Percentiles rank a stretch among this genome's conserved stretches.
phyloP scores from a whole-genome alignment of 2,888 invertebrate species.

The Mycogona germanica region DNA sequence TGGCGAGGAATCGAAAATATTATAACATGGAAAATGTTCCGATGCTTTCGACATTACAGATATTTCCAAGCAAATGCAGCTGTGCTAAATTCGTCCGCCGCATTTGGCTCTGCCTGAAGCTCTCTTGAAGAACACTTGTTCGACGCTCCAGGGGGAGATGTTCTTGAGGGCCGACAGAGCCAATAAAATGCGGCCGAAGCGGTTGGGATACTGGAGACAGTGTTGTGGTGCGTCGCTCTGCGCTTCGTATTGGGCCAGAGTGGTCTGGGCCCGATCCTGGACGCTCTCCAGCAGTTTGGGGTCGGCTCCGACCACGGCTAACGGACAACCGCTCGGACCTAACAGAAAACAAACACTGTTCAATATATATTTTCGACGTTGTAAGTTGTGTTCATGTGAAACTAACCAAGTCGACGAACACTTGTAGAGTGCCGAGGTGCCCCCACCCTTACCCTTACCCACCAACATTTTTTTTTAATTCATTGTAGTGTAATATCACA shows the following conservation, averaged over 20 bases:
- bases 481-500: too few relatives aligned
- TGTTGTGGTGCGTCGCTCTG: constrained; percentile 10
- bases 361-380: too few relatives aligned
- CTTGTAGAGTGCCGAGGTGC: too few relatives aligned
- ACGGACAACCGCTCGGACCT: too few relatives aligned
- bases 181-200: constrained; percentile 15
- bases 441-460: too few relatives aligned
- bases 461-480: too few relatives aligned
- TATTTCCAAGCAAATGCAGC: neutral
- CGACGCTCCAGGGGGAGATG: constrained; percentile 13
- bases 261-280: constrained; percentile 15
- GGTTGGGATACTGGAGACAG: constrained; percentile 17
- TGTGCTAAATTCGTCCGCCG: too few relatives aligned
- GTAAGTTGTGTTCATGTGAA: too few relatives aligned
- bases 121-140: constrained; percentile 13
- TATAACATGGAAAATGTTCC: neutral
- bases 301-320: too few relatives aligned
- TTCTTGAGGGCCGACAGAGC: constrained; percentile 10
- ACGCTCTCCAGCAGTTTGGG: constrained; percentile 11
- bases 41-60: neutral
- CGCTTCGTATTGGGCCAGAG: constrained; percentile 16
- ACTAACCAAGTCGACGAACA: too few relatives aligned
- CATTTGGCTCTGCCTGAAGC: too few relatives aligned
- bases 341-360: constrained; percentile 4
- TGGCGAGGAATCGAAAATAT: neutral